These are phyloP conservation scores for Meiosimyza decipiens DNA, from an alignment of 2,888 invertebrate genomes.

Conservation along the genomic window DNA sequence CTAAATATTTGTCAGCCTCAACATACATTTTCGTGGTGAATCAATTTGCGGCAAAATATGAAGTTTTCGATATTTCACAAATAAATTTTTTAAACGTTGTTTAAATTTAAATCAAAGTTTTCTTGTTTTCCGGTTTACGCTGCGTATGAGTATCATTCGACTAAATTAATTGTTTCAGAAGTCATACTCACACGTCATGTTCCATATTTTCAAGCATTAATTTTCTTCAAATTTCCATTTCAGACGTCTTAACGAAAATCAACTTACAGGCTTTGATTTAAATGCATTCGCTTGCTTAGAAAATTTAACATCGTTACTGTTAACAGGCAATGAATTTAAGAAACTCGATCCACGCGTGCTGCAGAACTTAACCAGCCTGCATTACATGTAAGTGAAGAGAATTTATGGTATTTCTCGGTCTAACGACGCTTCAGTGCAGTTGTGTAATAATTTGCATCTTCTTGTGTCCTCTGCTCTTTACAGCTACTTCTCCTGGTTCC, in stretches of 20 bases:
- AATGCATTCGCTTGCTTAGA: constrained; percentile 66
- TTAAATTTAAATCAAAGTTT: too few species aligned
- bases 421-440: neutral
- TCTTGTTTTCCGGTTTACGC: too few species aligned
- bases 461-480: constrained; percentile 1
- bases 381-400: constrained; percentile 67
- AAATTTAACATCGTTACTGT: constrained; percentile 67
- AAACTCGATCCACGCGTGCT: constrained; percentile 64
- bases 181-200: neutral
- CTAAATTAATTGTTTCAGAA: too few species aligned
- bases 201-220: neutral
- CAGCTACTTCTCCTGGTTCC: constrained; percentile 72
- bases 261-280: constrained; percentile 64
- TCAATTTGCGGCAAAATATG: too few species aligned
- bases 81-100: too few species aligned
- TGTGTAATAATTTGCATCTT: constrained; percentile 20
- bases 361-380: constrained; percentile 63
- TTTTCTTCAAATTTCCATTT: constrained; percentile 39
- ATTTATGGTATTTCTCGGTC: neutral
- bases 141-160: too few species aligned
- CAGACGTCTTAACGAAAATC: constrained; percentile 68
- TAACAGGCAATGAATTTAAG: constrained; percentile 63
- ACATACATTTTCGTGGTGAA: too few species aligned
- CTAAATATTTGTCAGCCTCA: too few species aligned
- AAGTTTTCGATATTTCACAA: too few species aligned